Evolutionary conservation across 2,888 invertebrate species (phyloP).

Genomic region (Andrena fulva): DNA sequence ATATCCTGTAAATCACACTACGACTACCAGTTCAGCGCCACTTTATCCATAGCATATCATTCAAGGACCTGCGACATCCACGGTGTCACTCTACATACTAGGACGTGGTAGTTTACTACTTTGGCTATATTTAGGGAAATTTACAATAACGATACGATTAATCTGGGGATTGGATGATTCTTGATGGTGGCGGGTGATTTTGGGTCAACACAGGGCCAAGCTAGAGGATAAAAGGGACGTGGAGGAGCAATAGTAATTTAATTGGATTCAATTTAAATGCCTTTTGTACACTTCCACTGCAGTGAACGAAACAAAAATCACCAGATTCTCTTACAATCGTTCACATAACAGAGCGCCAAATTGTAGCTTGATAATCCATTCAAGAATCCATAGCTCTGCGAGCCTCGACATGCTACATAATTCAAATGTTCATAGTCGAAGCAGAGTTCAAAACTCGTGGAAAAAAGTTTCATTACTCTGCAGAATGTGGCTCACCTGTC

Average conservation of each 20-base stretch:
- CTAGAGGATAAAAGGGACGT: too few species aligned
- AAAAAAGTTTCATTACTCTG: not conserved
- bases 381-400: not conserved
- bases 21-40: not conserved
- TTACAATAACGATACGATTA: not conserved
- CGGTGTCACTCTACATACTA: not conserved
- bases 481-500: not conserved
- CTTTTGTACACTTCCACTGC: too few species aligned
- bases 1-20: slow-evolving; percentile 67
- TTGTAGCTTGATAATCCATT: not conserved
- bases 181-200: not conserved
- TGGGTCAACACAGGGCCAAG: too few species aligned
- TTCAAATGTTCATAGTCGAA: not conserved
- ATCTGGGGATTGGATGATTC: not conserved
- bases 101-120: not conserved
- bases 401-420: too few species aligned
- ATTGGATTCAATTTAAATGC: too few species aligned
- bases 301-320: too few species aligned
- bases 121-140: not conserved
- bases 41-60: not conserved
- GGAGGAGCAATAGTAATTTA: too few species aligned
- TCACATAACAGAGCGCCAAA: too few species aligned
- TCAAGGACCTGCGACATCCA: not conserved
- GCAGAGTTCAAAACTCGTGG: not conserved
- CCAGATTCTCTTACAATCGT: too few species aligned